These are phyloP conservation scores for Tricholaema leucomelas DNA, from an alignment of 2,113 vertebrate genomes.

Conservation along the genomic window DNA sequence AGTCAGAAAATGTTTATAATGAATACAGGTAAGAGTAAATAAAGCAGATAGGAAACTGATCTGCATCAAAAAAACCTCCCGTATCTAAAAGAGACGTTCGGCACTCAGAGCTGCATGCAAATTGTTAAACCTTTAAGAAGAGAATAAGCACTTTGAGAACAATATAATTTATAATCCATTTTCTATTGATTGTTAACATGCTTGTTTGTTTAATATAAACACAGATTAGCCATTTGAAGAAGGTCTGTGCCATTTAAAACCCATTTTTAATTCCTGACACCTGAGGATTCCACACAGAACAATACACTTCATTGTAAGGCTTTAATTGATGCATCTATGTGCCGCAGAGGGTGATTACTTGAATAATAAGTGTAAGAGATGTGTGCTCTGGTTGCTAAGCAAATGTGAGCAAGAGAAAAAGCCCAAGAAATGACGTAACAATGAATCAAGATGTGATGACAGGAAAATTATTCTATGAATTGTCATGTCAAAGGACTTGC, in stretches of 20 bases:
- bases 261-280: slow-evolving; percentile 59
- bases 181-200: neutral
- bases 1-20: slow-evolving; percentile 62
- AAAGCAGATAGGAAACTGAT: slow-evolving; percentile 36
- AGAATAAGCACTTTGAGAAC: slow-evolving; percentile 20
- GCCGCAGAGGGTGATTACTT: slow-evolving; percentile 54
- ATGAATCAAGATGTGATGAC: slow-evolving; percentile 64
- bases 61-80: slow-evolving; percentile 19
- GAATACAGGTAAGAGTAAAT: slow-evolving; percentile 46
- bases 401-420: slow-evolving; percentile 52
- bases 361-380: slow-evolving; percentile 56
- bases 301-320: slow-evolving; percentile 44
- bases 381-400: slow-evolving; percentile 63
- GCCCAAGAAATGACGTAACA: slow-evolving; percentile 41
- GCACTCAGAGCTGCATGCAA: neutral
- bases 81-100: neutral
- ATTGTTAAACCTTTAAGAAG: slow-evolving; percentile 30
- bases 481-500: slow-evolving; percentile 66
- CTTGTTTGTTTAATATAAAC: slow-evolving; percentile 40
- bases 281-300: slow-evolving; percentile 53
- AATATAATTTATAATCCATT: slow-evolving; percentile 46
- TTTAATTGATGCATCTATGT: slow-evolving; percentile 64
- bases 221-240: slow-evolving; percentile 40
- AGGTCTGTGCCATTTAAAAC: slow-evolving; percentile 30
- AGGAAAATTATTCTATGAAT: slow-evolving; percentile 63